Conservation (phyloP, 2,888 invertebrate species). For the Liposcelis brunnea region DNA sequence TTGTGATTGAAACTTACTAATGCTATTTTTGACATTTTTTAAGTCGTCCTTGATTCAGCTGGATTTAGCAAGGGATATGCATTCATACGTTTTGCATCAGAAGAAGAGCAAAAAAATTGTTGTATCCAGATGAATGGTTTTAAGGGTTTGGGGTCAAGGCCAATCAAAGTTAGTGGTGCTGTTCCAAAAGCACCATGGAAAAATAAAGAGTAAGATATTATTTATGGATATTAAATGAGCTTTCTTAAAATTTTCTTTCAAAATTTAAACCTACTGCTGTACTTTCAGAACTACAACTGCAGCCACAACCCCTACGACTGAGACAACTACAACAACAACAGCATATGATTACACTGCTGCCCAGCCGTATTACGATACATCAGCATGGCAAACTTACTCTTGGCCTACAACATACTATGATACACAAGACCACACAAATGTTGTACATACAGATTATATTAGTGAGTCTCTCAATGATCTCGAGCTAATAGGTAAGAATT, state of each 20-base stretch:
- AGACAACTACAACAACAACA: constrained; percentile 47
- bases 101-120: constrained; percentile 85
- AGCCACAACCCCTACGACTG: constrained; percentile 72
- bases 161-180: constrained; percentile 81
- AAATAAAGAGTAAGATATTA: constrained; percentile 14
- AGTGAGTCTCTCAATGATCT: constrained; percentile 44
- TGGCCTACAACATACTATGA: not conserved
- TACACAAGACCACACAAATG: constrained; percentile 17
- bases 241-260: constrained; percentile 24
- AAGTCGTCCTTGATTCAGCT: constrained; percentile 74
- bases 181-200: constrained; percentile 64
- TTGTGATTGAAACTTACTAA: no score
- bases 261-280: not conserved
- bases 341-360: constrained; percentile 9
- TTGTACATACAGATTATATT: not conserved
- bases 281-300: constrained; percentile 43
- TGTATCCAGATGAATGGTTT: constrained; percentile 87
- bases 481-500: constrained; percentile 47
- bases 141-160: constrained; percentile 70
- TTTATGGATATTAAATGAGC: constrained; percentile 18
- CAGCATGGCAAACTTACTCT: constrained; percentile 5
- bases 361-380: constrained; percentile 12
- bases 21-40: constrained; percentile 24
- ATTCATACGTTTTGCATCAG: constrained; percentile 85
- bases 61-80: constrained; percentile 93